phyloP scores from a whole-genome alignment of 2,888 invertebrate species.

The Barypeithes pellucidus region DNA sequence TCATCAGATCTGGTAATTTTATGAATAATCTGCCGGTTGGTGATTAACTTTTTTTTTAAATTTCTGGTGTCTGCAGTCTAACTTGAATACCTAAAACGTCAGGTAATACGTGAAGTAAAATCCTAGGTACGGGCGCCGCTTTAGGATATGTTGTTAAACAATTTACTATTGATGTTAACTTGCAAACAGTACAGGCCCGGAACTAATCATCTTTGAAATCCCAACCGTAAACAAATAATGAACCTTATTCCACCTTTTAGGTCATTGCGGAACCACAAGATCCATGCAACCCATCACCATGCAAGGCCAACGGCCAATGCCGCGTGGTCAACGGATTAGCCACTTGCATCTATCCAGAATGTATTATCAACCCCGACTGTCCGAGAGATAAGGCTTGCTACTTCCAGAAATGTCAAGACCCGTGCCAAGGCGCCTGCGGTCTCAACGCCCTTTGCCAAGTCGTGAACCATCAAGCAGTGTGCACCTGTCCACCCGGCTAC shows the following conservation, averaged over 20 bases:
- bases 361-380: constrained; percentile 91
- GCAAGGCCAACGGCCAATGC: constrained; percentile 88
- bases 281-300: constrained; percentile 90
- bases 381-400: constrained; percentile 85
- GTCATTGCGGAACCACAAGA: constrained; percentile 72
- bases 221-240: too few relatives aligned
- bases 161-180: too few relatives aligned
- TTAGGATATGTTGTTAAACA: too few relatives aligned
- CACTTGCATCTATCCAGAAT: constrained; percentile 88
- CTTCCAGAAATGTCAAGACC: constrained; percentile 87
- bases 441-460: constrained; percentile 86
- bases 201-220: too few relatives aligned
- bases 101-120: too few relatives aligned
- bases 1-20: too few relatives aligned
- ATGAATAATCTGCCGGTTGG: too few relatives aligned
- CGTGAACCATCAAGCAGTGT: constrained; percentile 87
- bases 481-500: constrained; percentile 86
- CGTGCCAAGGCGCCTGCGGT: constrained; percentile 88
- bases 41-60: too few relatives aligned
- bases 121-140: too few relatives aligned
- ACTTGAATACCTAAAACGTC: too few relatives aligned
- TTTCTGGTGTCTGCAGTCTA: too few relatives aligned
- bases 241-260: neutral
- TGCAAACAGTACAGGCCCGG: too few relatives aligned
- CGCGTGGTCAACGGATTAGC: constrained; percentile 80